Base-by-base conservation (phyloP, 1,140 invertebrate species). In the Drosophila burlai region DNA sequence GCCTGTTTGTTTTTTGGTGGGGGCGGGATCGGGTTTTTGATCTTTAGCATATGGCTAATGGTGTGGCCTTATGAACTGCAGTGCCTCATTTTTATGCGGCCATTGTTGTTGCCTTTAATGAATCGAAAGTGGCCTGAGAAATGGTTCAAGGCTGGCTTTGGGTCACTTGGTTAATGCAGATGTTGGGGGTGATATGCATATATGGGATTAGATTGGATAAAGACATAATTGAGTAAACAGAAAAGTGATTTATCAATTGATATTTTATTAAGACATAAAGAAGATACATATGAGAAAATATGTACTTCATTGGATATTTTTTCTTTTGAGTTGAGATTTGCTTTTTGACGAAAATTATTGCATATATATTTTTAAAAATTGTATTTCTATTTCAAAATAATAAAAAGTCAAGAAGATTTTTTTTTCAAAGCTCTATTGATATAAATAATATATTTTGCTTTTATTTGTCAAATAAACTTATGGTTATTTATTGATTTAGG, bases 1-100 rank as follows among this genome's bases (percentile, higher is more conserved):
- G 16, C 7, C n/a, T 40, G 40, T 47, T 34, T 46, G 36, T 54
- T 50, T 67, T 67, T 60, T 60, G 40, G 16, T 50, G 71, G 66
- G 67, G 67, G 67, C 63, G 67, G 63, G 63, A 55, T 45, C 64
- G 63, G 66, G 66, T 76, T 80, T 66, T 60, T 87, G 83, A 89
- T 89, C 81, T 80, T 49, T 69, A 73, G 60, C 84, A 87, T 89
- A 89, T 87, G 84, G 72, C 73, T 77, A 86, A 87, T 83, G 46
- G 57, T 45, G 16, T 57, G 71, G 71, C 71, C 47, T 57, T 68
- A 58, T 80, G 49, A 50, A 47, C 73, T 72, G 67, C 78, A 76
- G 46, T 76, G 73, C 21, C 52, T 76, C 75, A 61, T 24, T 38
- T 74, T 63, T 73, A 73, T 74, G 64, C 13, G 6, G 34, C 40